phyloP scores from a whole-genome alignment of 2,888 invertebrate species.

The Philonicus albiceps region DNA sequence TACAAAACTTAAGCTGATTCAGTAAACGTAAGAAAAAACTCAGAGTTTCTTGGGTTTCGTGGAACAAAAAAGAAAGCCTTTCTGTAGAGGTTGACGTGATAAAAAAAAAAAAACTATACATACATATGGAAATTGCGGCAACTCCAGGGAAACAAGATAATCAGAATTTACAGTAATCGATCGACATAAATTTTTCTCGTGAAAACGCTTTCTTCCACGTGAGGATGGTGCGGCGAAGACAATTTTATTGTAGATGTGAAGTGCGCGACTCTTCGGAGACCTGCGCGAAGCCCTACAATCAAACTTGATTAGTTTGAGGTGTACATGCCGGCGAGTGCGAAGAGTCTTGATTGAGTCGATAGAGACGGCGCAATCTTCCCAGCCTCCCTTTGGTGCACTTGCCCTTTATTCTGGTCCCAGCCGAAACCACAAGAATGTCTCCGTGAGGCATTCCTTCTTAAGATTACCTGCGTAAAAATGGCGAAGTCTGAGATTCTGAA shows the following conservation, averaged over 20 bases:
- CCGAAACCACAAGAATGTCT: slow-evolving; percentile 31
- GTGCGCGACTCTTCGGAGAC: not conserved
- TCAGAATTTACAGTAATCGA: slow-evolving; percentile 41
- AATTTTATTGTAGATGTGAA: not conserved
- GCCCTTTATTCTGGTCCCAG: not conserved
- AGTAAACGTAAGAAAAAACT: not conserved
- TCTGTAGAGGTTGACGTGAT: not conserved
- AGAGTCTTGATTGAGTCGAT: slow-evolving; percentile 2
- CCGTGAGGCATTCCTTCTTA: not conserved
- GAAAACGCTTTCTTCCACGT: slow-evolving; percentile 35
- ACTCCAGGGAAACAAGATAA: slow-evolving; percentile 37
- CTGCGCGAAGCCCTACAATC: slow-evolving; percentile 35
- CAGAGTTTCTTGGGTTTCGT: not conserved
- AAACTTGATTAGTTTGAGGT: slow-evolving; percentile 24
- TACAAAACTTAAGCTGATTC: not conserved
- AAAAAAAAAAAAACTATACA: not conserved
- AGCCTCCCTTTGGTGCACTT: not conserved
- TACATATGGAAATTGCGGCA: slow-evolving; percentile 17
- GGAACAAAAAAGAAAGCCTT: not conserved
- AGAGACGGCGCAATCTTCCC: not conserved
- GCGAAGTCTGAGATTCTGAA: not conserved
- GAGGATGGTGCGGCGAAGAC: not conserved
- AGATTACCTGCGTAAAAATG: not conserved
- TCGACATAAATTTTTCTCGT: slow-evolving; percentile 38
- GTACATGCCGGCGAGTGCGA: not conserved